Base-by-base conservation (phyloP, 2,113 vertebrate genomes). In the Nasalis larvatus region DNA sequence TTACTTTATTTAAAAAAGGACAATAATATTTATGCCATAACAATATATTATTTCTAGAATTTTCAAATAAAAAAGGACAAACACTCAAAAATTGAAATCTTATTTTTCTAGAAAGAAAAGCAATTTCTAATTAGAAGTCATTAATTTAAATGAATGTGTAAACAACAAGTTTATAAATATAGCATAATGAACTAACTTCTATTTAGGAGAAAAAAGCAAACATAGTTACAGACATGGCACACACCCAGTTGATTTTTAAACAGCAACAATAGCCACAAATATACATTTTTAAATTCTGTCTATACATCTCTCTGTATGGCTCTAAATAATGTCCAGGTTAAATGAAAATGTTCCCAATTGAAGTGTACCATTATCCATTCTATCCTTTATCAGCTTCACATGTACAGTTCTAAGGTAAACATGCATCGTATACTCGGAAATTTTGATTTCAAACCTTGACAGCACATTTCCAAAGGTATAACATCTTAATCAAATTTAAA, bases 401-500 rank as follows among this genome's bases (percentile, higher is more conserved):
- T 90, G 98, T 97, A 97, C 82, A 52, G 97, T 97, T 93, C 78
- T 96, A 40, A 97, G 97, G 98, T 54, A 96, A 98, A 96, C 98
- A 97, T 56, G 96, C 87, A 95, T 88, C 17, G 66, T 47, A 96
- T 97, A 91, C 92, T 80, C n/a, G 95, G 96, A 92, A 96, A 96
- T 98, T 97, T 98, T 94, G 74, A 95, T 96, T 98, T 92, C 80
- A 45, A 90, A 83, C 82, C 97, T 96, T 98, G 98, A 98, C 98
- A 98, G 98, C 97, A 42, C 91, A 92, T 99, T 99, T 98, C 98
- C 97, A 96, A 94, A 98, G 98, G 98, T 98, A 97, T 94, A 98
- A 98, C 98, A 83, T 98, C 98, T 98, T 98, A 98, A 98, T 99
- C 97, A 98, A 98, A 99, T 98, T 98, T 98, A 95, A 96, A 97